Percentiles rank a stretch among this genome's conserved stretches.
Evolutionary conservation across 2,797 vertebrate genomes (phyloP).

Genomic region (Nasua narica): DNA sequence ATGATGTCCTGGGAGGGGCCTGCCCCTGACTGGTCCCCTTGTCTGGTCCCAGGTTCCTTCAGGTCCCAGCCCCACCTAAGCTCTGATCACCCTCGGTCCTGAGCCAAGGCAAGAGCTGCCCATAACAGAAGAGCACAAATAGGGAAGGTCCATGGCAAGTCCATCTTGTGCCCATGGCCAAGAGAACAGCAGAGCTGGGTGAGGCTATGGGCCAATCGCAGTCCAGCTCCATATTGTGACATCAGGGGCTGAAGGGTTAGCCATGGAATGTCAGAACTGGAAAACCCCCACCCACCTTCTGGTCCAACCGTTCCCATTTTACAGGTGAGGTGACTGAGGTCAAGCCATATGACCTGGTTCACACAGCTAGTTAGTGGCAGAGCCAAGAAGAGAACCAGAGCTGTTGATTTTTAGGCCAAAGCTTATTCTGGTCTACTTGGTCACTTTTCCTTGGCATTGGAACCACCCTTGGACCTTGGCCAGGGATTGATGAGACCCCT

Average conservation of each 20-base stretch:
- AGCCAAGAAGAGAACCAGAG: neutral
- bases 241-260: conserved; percentile 34
- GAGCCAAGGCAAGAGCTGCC: conserved; percentile 49
- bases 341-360: neutral
- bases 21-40: neutral
- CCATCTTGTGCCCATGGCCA: conserved; percentile 62
- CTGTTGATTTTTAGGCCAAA: neutral
- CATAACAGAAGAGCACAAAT: conserved; percentile 44
- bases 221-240: conserved; percentile 58
- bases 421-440: neutral
- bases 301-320: neutral
- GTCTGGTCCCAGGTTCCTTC: neutral
- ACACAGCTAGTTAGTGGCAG: neutral
- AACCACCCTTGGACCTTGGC: neutral
- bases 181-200: conserved; percentile 27
- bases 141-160: conserved; percentile 42
- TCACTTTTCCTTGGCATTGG: neutral
- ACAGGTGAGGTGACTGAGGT: neutral
- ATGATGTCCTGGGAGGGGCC: neutral
- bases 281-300: neutral
- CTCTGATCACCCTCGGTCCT: neutral
- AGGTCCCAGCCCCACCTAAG: conserved; percentile 6
- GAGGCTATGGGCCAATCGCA: neutral
- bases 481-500: neutral
- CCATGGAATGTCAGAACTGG: conserved; percentile 33